Conservation (phyloP, 2,113 vertebrate species). For the Mellivora capensis region DNA sequence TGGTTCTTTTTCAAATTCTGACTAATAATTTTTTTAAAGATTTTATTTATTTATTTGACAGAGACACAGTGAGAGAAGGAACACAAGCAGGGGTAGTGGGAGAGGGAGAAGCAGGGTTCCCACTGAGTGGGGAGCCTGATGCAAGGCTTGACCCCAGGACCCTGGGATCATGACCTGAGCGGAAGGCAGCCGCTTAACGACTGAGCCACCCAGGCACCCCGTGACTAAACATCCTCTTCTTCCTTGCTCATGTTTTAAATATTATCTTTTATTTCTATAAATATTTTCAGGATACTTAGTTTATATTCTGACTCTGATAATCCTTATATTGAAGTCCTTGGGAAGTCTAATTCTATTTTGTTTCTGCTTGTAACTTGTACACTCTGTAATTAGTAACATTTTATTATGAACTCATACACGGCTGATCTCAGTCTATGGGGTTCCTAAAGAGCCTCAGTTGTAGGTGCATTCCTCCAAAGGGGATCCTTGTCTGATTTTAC, state of each 20-base stretch:
- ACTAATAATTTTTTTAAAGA: background rate
- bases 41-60: too few relatives aligned
- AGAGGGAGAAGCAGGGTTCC: too few relatives aligned
- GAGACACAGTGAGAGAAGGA: too few relatives aligned
- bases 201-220: too few relatives aligned
- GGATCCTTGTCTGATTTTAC: background rate
- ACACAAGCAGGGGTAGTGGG: too few relatives aligned
- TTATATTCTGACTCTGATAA: background rate
- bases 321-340: background rate
- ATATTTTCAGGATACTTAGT: background rate
- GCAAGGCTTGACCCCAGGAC: too few relatives aligned
- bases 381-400: background rate
- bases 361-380: background rate
- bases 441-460: background rate
- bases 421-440: background rate
- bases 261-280: background rate
- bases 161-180: too few relatives aligned
- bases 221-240: background rate
- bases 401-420: background rate
- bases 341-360: background rate
- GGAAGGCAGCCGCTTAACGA: too few relatives aligned
- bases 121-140: too few relatives aligned
- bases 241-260: background rate
- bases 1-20: constrained; percentile 15
- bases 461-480: background rate